Conservation (phyloP, 1,140 invertebrate species). For the Heliconius himera region DNA sequence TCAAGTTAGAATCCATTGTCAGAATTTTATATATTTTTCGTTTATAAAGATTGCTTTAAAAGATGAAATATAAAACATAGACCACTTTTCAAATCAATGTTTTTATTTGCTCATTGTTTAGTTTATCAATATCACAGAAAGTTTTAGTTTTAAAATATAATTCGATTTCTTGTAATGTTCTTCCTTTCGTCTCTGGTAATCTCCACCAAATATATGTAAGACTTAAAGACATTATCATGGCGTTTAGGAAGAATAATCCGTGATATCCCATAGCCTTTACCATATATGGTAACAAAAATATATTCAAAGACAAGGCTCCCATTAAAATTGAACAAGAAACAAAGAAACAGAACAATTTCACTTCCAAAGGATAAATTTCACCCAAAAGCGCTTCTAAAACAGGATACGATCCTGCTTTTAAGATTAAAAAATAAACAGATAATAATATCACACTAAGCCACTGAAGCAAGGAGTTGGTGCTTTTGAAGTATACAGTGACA, state of each 20-base stretch:
- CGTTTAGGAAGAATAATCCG: conserved; percentile 41
- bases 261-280: conserved; percentile 39
- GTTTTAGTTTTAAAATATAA: conserved; percentile 44
- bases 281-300: conserved; percentile 34
- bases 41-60: no score
- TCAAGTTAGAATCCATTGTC: no score
- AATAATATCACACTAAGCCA: conserved; percentile 40
- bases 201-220: conserved; percentile 32
- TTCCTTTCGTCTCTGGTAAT: conserved; percentile 48
- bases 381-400: conserved; percentile 38
- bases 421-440: conserved; percentile 38
- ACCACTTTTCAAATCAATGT: background rate
- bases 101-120: conserved; percentile 22
- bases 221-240: conserved; percentile 27
- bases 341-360: conserved; percentile 41
- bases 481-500: conserved; percentile 37
- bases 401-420: conserved; percentile 41
- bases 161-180: conserved; percentile 47
- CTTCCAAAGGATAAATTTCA: conserved; percentile 45
- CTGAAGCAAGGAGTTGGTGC: conserved; percentile 7
- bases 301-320: conserved; percentile 28
- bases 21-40: no score
- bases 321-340: conserved; percentile 29
- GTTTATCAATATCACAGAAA: conserved; percentile 25
- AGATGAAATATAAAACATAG: no score